Conservation (phyloP, 2,113 vertebrate species). For the Erpornis zantholeuca region DNA sequence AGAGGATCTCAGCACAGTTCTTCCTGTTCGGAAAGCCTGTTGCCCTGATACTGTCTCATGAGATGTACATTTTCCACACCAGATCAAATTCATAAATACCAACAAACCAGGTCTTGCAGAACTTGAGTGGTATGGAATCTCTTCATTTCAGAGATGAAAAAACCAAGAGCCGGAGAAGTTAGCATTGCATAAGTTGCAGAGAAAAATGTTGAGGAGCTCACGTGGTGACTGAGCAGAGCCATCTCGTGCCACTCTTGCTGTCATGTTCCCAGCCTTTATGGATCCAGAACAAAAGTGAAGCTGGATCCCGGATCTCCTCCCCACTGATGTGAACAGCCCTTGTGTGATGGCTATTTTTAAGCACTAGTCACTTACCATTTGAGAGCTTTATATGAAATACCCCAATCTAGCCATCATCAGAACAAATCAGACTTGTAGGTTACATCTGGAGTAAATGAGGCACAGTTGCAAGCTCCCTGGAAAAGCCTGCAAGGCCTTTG, state of each 20-base stretch:
- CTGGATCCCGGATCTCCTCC: not conserved
- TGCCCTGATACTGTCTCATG: not conserved
- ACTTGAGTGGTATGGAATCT: not conserved
- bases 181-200: not conserved
- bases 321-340: not conserved
- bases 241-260: not conserved
- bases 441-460: constrained; percentile 32
- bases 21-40: not conserved
- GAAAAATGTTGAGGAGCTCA: not conserved
- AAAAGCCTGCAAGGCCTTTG: not conserved
- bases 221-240: not conserved
- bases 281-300: not conserved
- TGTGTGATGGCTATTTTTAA: not conserved
- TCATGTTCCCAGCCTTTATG: not conserved
- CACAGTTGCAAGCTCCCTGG: constrained; percentile 23
- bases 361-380: not conserved
- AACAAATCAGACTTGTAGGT: not conserved
- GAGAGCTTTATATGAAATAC: not conserved
- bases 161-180: not conserved
- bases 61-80: not conserved
- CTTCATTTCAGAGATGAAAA: not conserved
- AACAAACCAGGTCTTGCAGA: not conserved
- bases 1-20: not conserved
- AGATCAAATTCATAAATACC: not conserved
- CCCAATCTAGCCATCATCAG: not conserved